These are phyloP conservation scores for Haplochromis burtoni DNA, from an alignment of 2,113 vertebrate genomes.

Conservation along the genomic window DNA sequence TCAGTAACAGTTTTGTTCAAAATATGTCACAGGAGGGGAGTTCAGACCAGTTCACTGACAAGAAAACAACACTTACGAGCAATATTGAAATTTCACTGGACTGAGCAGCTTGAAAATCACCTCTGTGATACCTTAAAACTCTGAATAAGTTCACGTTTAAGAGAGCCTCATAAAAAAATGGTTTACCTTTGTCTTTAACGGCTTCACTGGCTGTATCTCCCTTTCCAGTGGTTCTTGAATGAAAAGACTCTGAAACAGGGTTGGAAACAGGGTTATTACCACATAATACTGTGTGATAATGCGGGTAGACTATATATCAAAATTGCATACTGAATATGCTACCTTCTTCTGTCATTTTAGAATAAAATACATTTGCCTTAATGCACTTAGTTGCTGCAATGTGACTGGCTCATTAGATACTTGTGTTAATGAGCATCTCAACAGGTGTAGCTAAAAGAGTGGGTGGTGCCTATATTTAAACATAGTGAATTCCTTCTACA, in stretches of 20 bases:
- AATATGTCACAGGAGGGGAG: background rate
- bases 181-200: conserved; percentile 61
- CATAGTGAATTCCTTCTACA: background rate
- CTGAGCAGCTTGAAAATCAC: background rate
- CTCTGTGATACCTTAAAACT: background rate
- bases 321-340: background rate
- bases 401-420: background rate
- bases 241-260: conserved; percentile 40
- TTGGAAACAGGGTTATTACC: background rate
- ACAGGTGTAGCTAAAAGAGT: background rate
- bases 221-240: conserved; percentile 70
- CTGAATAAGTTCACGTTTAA: background rate
- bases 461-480: background rate
- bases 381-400: background rate
- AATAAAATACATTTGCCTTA: background rate
- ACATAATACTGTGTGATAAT: background rate
- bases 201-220: conserved; percentile 65
- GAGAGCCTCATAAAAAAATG: background rate
- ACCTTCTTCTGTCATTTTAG: background rate
- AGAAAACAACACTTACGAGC: background rate
- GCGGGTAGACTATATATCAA: background rate
- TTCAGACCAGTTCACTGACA: background rate
- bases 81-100: background rate
- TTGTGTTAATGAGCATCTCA: background rate
- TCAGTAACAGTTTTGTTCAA: background rate